Conservation (phyloP, 2,797 vertebrate genomes). For the Molossus alvarezi region DNA sequence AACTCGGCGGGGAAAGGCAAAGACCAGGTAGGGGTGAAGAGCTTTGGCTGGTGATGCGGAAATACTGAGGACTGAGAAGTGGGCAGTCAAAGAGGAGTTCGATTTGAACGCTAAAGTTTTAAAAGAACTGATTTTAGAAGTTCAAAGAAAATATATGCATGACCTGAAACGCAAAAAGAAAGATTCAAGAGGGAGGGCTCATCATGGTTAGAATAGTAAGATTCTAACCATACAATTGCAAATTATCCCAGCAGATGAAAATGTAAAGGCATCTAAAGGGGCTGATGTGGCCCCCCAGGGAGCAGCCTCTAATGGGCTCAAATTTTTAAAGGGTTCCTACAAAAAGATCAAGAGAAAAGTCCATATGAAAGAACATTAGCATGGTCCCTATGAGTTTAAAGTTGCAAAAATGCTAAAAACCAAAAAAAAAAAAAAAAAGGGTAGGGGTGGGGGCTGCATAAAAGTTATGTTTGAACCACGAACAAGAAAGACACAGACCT, state of each 20-base stretch:
- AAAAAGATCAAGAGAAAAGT: constrained; percentile 64
- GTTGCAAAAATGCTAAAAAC: constrained; percentile 62
- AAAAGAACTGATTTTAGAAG: constrained; percentile 73
- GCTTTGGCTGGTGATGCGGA: neutral
- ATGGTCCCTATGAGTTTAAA: constrained; percentile 15
- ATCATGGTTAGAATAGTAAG: constrained; percentile 27
- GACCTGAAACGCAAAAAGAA: constrained; percentile 68
- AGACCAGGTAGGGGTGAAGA: neutral
- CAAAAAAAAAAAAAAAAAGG: neutral
- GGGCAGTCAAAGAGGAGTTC: neutral
- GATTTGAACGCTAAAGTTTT: constrained; percentile 22
- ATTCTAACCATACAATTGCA: constrained; percentile 35
- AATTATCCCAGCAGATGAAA: constrained; percentile 63
- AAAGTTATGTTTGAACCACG: constrained; percentile 60
- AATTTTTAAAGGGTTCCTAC: constrained; percentile 39
- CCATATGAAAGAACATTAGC: constrained; percentile 26
- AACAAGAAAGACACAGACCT: constrained; percentile 28
- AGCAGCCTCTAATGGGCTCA: constrained; percentile 40
- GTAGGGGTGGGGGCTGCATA: neutral
- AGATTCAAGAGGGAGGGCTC: constrained; percentile 56
- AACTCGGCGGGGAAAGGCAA: neutral
- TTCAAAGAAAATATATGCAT: constrained; percentile 75
- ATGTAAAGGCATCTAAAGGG: neutral
- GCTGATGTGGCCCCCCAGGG: constrained; percentile 10
- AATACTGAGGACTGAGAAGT: constrained; percentile 1